Evolutionary conservation across 2,888 invertebrate genomes (phyloP).

Genomic region (Anagyrus pseudococci): DNA sequence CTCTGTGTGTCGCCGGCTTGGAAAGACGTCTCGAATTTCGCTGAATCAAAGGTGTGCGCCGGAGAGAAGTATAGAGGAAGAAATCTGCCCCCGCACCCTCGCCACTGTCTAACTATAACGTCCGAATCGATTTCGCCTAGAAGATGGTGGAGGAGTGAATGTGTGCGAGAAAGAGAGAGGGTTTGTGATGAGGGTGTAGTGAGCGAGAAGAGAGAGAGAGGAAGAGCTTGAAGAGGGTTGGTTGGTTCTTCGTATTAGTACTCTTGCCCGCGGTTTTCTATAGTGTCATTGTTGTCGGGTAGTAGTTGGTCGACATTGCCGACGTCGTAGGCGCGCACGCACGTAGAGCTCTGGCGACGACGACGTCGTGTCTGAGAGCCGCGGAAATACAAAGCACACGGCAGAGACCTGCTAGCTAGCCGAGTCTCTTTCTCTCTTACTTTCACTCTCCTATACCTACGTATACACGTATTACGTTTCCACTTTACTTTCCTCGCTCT

Average conservation of each 20-base stretch:
- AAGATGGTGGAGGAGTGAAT: constrained; percentile 42
- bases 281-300: constrained; percentile 57
- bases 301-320: no score
- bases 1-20: no score
- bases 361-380: constrained; percentile 51
- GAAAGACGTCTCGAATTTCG: constrained; percentile 62
- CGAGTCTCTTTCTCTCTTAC: constrained; percentile 39
- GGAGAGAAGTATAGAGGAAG: constrained; percentile 25
- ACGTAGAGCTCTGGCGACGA: constrained; percentile 15
- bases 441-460: no score
- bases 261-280: constrained; percentile 49
- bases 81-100: constrained; percentile 15
- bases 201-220: no score
- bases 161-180: no score
- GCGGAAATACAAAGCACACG: no score
- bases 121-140: constrained; percentile 55
- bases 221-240: no score
- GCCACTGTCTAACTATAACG: background rate
- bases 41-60: constrained; percentile 58
- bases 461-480: constrained; percentile 54
- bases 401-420: no score
- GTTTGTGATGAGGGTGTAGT: no score
- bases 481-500: constrained; percentile 53
- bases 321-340: no score
- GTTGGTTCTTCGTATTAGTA: constrained; percentile 45